These are phyloP conservation scores for Natator depressus DNA, from an alignment of 2,113 vertebrate genomes.

Conservation along the genomic window DNA sequence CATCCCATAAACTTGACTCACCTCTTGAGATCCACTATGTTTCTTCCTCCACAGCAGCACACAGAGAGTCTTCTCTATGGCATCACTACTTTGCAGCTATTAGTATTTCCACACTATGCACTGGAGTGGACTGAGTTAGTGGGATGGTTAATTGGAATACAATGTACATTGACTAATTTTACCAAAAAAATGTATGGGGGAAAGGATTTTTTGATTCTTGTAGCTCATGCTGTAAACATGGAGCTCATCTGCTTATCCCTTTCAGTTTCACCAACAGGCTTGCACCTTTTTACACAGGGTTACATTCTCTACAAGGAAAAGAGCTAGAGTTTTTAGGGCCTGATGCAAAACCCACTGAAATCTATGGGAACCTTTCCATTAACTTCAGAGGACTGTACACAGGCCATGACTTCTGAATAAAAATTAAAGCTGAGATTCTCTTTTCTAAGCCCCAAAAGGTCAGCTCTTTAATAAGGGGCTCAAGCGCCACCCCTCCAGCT, in stretches of 20 bases:
- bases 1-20: not conserved
- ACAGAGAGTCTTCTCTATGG: not conserved
- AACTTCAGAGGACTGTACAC: not conserved
- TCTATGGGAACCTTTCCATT: not conserved
- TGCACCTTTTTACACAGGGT: not conserved
- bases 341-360: not conserved
- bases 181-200: not conserved
- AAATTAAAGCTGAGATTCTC: not conserved
- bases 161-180: not conserved
- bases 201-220: accelerated
- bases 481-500: not conserved
- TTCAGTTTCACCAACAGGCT: not conserved
- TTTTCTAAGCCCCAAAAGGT: not conserved
- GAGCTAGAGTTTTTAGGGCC: not conserved
- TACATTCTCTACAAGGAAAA: not conserved
- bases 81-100: not conserved
- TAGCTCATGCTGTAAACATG: not conserved
- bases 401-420: not conserved
- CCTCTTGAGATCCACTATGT: not conserved
- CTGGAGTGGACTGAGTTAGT: not conserved
- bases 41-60: not conserved
- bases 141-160: not conserved
- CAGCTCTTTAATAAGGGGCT: not conserved
- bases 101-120: accelerated
- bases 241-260: not conserved